Base-by-base conservation (phyloP, 2,888 invertebrate genomes). In the Ptychoptera contaminata region DNA sequence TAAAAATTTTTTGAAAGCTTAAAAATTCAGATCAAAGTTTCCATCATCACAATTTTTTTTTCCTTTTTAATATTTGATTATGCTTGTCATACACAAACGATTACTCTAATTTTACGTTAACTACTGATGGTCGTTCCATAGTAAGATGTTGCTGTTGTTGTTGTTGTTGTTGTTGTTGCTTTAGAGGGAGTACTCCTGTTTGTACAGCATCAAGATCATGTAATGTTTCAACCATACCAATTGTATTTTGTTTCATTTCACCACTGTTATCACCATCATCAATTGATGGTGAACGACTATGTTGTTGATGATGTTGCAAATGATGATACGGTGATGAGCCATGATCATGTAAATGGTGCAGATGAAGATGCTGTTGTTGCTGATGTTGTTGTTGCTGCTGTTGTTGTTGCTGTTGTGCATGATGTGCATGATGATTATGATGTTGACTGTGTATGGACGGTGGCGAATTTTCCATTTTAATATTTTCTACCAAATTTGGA, bases 41-140 rank as follows among this genome's bases (percentile, higher is more conserved):
- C 23, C 23, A 23, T 23, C 23, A 23, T 23, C 7, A 23, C 3
- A 5, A 5, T 23, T 23, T 23, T 23, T 23, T 23, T 23, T 23
- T 23, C 3, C 23, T 23, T 23, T 23, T 23, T 7, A 23, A 5
- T 23, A 23, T 23, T 23, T 23, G 23, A 7, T 23, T 23, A 23
- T 7, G 3, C 7, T 23, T 23, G 23, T 23, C 23, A 23, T 23
- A 5, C 7, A 7, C 23, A 23, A 23, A 5, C 23, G 23, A 5
- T 23, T 23, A 23, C 23, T 23, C 23, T 5, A 23, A 7, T 48
- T 65, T 65, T 56, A 60, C 58, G 54, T 65, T 65, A 23, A 65
- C 62, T 39, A 60, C 57, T n/a, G 62, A 54, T 30, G 60, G 58
- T 29, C 62, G 57, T 36, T 63, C 63, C 39, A 59, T 57, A 47